Evolutionary conservation across 2,113 vertebrate genomes (phyloP).

Genomic region (Ardeotis arabs): DNA sequence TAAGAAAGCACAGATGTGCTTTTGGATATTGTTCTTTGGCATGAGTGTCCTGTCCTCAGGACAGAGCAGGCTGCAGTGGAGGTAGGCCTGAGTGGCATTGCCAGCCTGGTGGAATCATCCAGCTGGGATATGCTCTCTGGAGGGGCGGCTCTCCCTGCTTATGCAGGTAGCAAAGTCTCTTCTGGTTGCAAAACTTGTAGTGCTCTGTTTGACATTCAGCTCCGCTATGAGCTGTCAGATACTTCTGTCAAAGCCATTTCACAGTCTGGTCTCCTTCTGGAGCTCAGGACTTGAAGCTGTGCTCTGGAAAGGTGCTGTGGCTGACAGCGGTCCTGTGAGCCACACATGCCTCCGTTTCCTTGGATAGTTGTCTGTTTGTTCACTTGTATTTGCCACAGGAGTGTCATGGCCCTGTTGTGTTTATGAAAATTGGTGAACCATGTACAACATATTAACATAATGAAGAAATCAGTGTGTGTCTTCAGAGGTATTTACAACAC

Average conservation of each 20-base stretch:
- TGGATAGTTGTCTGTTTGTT: rapidly evolving
- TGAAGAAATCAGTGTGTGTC: neutral
- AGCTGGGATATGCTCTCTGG: neutral
- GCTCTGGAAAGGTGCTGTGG: neutral
- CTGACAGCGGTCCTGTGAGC: neutral
- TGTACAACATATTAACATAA: neutral
- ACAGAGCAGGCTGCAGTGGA: neutral
- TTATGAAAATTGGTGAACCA: neutral
- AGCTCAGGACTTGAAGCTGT: neutral
- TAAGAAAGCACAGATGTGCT: neutral
- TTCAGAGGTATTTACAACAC: neutral
- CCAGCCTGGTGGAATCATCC: neutral
- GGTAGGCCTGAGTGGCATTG: neutral
- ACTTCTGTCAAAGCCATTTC: neutral
- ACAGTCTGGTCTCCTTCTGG: neutral
- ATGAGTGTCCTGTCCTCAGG: rapidly evolving
- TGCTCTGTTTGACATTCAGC: neutral
- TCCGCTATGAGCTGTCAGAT: rapidly evolving
- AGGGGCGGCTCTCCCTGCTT: rapidly evolving
- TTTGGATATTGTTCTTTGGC: neutral
- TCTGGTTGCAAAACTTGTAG: neutral
- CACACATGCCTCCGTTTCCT: neutral
- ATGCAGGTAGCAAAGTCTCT: neutral
- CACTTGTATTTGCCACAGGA: neutral
- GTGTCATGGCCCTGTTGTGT: neutral